Percentiles rank a stretch among this genome's conserved stretches.
Evolutionary conservation across 2,888 invertebrate species (phyloP).

Genomic region (Campoletis raptor): DNA sequence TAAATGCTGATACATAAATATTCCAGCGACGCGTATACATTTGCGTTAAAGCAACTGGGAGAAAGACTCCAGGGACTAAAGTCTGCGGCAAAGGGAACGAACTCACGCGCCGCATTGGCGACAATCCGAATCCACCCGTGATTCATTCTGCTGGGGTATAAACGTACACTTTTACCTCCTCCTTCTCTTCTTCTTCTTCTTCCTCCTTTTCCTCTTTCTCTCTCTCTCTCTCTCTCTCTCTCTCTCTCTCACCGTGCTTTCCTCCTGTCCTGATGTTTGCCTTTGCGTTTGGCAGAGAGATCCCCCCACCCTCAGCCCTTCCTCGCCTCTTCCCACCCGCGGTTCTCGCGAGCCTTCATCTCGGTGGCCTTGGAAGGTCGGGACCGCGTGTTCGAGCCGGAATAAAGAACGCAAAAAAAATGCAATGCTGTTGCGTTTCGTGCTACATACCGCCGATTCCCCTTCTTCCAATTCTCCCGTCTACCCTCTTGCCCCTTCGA

Average conservation of each 20-base stretch:
- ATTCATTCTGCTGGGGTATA: constrained; percentile 61
- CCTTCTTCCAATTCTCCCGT: background rate
- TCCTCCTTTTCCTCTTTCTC: background rate
- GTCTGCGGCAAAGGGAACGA: constrained; percentile 12
- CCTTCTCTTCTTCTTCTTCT: background rate
- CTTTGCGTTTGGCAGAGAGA: background rate
- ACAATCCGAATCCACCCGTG: constrained; percentile 68
- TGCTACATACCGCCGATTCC: constrained; percentile 12
- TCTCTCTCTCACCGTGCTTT: background rate
- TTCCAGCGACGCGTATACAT: background rate
- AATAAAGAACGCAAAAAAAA: constrained; percentile 63
- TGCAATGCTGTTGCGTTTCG: constrained; percentile 45
- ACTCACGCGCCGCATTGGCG: constrained; percentile 33
- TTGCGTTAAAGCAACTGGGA: constrained; percentile 1
- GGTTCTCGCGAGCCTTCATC: constrained; percentile 45
- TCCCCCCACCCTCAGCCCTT: background rate
- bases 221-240: too few species aligned
- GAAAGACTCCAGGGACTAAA: background rate
- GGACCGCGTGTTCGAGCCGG: constrained; percentile 52
- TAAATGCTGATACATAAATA: constrained; percentile 15
- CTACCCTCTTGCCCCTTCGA: background rate
- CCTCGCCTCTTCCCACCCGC: constrained; percentile 6
- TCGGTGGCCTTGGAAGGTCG: constrained; percentile 73
- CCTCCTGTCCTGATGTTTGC: background rate
- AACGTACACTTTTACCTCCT: background rate